Evolutionary conservation across 64 coral and sea anemone genomes (phyloP).

Genomic region (Montipora capricornis): DNA sequence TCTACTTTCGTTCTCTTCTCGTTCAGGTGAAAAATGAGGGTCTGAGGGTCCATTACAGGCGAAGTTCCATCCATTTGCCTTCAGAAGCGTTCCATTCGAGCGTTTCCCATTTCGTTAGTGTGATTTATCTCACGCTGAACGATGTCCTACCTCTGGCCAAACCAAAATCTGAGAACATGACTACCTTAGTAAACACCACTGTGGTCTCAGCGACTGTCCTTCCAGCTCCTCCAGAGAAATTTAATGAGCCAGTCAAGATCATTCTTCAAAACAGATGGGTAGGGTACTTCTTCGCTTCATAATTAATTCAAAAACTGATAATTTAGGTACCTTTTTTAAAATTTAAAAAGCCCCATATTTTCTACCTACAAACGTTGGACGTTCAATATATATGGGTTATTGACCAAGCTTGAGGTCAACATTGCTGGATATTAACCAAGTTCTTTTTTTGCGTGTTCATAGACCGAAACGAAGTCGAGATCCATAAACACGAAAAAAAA

Average conservation of each 20-base stretch:
- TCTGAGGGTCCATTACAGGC: background rate
- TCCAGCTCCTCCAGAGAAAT: slow-evolving; percentile 35
- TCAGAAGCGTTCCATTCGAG: slow-evolving; percentile 35
- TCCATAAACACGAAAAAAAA: too few relatives aligned
- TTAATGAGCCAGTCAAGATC: slow-evolving; percentile 60
- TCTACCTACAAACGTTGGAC: background rate
- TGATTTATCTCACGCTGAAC: slow-evolving; percentile 74
- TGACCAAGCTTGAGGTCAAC: too few relatives aligned
- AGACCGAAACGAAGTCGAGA: too few relatives aligned
- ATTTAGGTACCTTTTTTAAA: too few relatives aligned
- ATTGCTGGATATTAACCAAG: too few relatives aligned
- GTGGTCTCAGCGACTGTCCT: slow-evolving; percentile 62
- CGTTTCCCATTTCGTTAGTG: slow-evolving; percentile 40
- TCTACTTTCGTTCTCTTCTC: background rate
- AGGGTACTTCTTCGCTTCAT: background rate
- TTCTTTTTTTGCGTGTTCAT: too few relatives aligned
- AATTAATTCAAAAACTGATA: too few relatives aligned
- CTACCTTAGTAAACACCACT: slow-evolving; percentile 36
- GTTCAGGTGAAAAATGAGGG: background rate
- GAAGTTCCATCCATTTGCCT: slow-evolving; percentile 57
- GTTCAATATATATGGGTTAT: too few relatives aligned
- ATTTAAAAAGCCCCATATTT: too few relatives aligned
- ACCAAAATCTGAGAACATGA: background rate
- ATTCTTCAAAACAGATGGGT: slow-evolving; percentile 62
- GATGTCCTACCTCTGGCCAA: slow-evolving; percentile 38